Conservation (phyloP, 2,888 invertebrate genomes). For the Minunthozetes semirufus region DNA sequence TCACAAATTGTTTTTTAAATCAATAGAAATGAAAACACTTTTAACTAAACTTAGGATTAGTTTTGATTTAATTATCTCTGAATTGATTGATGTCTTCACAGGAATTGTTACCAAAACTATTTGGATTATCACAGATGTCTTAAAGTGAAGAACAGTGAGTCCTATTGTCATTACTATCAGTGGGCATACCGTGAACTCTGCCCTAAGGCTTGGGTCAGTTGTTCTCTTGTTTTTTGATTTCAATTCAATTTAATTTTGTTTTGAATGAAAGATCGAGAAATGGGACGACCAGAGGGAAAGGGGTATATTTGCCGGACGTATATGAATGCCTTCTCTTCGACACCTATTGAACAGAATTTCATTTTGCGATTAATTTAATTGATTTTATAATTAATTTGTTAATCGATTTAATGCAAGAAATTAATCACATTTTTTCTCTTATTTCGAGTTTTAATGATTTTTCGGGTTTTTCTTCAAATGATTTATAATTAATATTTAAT, state of each 20-base stretch:
- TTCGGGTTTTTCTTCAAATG: no score
- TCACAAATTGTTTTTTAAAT: neutral
- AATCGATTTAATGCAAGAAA: no score
- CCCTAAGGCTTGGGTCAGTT: constrained; percentile 66
- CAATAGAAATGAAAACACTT: no score
- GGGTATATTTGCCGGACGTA: constrained; percentile 67
- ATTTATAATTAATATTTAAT: no score
- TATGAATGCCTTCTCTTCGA: constrained; percentile 41
- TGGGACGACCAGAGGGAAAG: constrained; percentile 74
- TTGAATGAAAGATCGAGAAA: constrained; percentile 57
- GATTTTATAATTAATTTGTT: neutral
- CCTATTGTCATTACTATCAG: constrained; percentile 84
- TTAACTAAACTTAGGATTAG: neutral
- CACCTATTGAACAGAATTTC: neutral
- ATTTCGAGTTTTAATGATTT: no score
- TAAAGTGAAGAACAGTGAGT: constrained; percentile 77
- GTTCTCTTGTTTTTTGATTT: neutral
- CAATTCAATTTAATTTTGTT: constrained; percentile 24
- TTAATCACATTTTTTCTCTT: no score
- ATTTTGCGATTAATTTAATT: neutral
- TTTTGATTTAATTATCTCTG: neutral
- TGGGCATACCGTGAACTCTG: constrained; percentile 71
- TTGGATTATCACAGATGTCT: constrained; percentile 86
- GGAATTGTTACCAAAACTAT: constrained; percentile 87
- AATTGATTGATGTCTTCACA: constrained; percentile 48